A percentile compares a stretch with the other conserved stretches of the same genome.
These are phyloP conservation scores for Drosophila ironensis DNA, from an alignment of 1,140 invertebrate genomes.

Conservation along the genomic window DNA sequence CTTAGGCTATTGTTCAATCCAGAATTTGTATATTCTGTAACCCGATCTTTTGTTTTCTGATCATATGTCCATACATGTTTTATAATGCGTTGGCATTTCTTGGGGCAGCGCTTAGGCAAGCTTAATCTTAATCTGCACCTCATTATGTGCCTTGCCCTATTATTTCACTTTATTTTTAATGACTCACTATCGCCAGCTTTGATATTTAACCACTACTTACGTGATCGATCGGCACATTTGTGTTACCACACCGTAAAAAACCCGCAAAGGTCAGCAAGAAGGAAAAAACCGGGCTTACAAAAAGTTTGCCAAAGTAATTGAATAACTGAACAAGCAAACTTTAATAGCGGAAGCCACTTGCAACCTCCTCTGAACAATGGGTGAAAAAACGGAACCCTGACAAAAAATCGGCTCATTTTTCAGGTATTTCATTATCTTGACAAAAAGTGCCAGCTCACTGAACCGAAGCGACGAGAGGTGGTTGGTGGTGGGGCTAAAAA, in stretches of 20 bases:
- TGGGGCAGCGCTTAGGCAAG: slow-evolving; percentile 2
- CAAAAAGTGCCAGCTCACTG: slow-evolving; percentile 36
- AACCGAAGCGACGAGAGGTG: background rate
- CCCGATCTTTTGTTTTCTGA: background rate
- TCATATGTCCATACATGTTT: background rate
- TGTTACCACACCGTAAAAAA: slow-evolving; percentile 7
- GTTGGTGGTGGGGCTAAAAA: no score
- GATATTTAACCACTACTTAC: slow-evolving; percentile 36
- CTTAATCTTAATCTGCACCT: background rate
- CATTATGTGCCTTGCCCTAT: slow-evolving; percentile 1
- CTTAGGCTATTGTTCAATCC: background rate
- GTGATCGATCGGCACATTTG: slow-evolving; percentile 27
- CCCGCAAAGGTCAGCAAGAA: slow-evolving; percentile 32
- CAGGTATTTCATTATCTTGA: slow-evolving; percentile 40
- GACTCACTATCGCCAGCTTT: slow-evolving; percentile 4
- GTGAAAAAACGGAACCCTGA: slow-evolving; percentile 11
- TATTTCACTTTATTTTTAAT: slow-evolving; percentile 5
- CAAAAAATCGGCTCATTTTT: slow-evolving; percentile 28
- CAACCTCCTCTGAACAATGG: slow-evolving; percentile 22
- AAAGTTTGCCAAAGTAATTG: slow-evolving; percentile 41
- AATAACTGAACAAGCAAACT: slow-evolving; percentile 36
- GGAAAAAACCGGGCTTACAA: slow-evolving; percentile 4
- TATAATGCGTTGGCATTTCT: no score
- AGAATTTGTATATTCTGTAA: background rate
- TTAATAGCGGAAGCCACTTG: slow-evolving; percentile 40